Percentiles rank a stretch among this genome's conserved stretches.
phyloP scores from a whole-genome alignment of 2,888 invertebrate species.

The Tinea trinotella region DNA sequence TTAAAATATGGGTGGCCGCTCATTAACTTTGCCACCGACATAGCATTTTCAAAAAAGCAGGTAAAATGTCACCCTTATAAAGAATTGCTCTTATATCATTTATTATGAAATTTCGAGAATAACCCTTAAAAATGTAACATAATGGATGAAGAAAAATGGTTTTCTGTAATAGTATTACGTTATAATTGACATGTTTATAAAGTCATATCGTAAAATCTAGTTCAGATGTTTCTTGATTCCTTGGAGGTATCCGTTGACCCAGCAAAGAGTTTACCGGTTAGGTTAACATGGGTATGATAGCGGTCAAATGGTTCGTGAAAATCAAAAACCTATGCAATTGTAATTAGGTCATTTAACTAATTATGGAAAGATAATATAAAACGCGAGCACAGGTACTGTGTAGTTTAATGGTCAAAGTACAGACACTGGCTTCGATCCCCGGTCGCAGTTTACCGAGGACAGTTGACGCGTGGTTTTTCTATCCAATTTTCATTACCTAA shows the following conservation, averaged over 20 bases:
- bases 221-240: slow-evolving; percentile 1
- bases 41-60: slow-evolving; percentile 20
- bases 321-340: too few species aligned
- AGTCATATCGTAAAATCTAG: slow-evolving; percentile 16
- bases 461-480: too few species aligned
- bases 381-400: too few species aligned
- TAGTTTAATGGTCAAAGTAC: too few species aligned
- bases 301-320: too few species aligned
- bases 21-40: slow-evolving; percentile 42
- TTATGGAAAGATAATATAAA: too few species aligned
- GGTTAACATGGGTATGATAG: too few species aligned
- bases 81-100: slow-evolving; percentile 21
- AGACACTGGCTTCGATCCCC: too few species aligned
- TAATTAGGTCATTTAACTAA: too few species aligned
- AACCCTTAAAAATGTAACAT: neutral
- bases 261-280: too few species aligned
- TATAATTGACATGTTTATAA: slow-evolving; percentile 21
- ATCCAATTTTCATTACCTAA: too few species aligned
- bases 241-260: slow-evolving; percentile 21
- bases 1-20: slow-evolving; percentile 47
- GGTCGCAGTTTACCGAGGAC: too few species aligned
- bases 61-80: slow-evolving; percentile 24
- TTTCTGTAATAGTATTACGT: slow-evolving; percentile 25
- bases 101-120: neutral
- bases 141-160: neutral